Evolutionary conservation across 2,888 invertebrate species (phyloP).

Genomic region (Thereva nobilitata): DNA sequence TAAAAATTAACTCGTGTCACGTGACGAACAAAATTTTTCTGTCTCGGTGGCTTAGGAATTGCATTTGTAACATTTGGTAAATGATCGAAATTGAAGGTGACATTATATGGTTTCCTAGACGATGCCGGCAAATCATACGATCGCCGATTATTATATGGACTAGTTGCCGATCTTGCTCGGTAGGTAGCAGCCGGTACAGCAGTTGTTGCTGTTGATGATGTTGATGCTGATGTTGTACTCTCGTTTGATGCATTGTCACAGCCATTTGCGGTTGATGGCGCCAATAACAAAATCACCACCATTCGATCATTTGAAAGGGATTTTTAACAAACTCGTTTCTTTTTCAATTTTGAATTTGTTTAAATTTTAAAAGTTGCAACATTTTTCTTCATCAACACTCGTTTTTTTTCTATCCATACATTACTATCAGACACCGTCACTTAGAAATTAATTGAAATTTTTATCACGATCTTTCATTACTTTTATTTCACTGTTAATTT

Average conservation of each 20-base stretch:
- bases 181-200: conserved; percentile 51
- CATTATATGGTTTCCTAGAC: conserved; percentile 32
- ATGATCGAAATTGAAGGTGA: conserved; percentile 36
- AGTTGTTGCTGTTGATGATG: conserved; percentile 56
- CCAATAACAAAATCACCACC: conserved; percentile 60
- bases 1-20: conserved; percentile 60
- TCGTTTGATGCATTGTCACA: conserved; percentile 51
- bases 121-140: conserved; percentile 42
- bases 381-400: neutral
- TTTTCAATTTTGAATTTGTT: conserved; percentile 13
- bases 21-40: conserved; percentile 54
- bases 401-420: conserved; percentile 3
- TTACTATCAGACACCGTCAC: neutral
- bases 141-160: conserved; percentile 47
- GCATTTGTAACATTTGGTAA: conserved; percentile 46
- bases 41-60: conserved; percentile 55
- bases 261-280: conserved; percentile 55
- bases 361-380: no score
- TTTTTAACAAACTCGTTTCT: conserved; percentile 36
- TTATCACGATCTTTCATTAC: neutral
- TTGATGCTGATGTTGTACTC: conserved; percentile 49
- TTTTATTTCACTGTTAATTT: no score
- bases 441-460: neutral
- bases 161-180: conserved; percentile 43
- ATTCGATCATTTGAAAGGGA: conserved; percentile 58